phyloP scores from a whole-genome alignment of 2,888 invertebrate species.

The Luperina nickerlii region DNA sequence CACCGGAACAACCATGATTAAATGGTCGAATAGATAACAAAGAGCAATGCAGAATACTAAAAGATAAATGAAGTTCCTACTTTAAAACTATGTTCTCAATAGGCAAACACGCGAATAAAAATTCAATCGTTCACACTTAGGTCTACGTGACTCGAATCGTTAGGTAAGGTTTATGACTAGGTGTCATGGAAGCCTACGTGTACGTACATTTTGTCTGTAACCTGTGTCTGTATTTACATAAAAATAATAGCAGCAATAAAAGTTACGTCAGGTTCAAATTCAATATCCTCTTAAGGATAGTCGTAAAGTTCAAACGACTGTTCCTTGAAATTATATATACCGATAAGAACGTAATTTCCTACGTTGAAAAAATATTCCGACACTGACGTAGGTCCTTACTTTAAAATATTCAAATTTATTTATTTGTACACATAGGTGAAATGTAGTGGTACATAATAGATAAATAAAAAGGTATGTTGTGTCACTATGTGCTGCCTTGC shows the following conservation, averaged over 20 bases:
- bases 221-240: constrained; percentile 54
- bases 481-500: too few species aligned
- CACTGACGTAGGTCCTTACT: background rate
- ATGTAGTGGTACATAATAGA: too few species aligned
- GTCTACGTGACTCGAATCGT: constrained; percentile 72
- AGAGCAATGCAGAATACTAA: constrained; percentile 5
- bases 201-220: constrained; percentile 48
- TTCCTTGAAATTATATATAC: background rate
- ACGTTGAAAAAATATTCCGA: background rate
- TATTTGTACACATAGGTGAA: too few species aligned
- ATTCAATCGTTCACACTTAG: constrained; percentile 71
- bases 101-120: constrained; percentile 65
- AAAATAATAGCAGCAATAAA: constrained; percentile 56
- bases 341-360: background rate
- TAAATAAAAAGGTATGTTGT: too few species aligned
- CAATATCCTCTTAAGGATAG: constrained; percentile 36
- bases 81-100: constrained; percentile 64
- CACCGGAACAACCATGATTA: constrained; percentile 8
- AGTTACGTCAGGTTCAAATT: constrained; percentile 35
- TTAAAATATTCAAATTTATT: background rate
- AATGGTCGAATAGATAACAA: constrained; percentile 16
- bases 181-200: constrained; percentile 63
- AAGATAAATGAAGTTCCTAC: constrained; percentile 16
- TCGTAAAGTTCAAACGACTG: constrained; percentile 20
- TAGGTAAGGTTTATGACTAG: constrained; percentile 65